Evolutionary conservation across 2,113 vertebrate genomes (phyloP).

Genomic region (Otis tarda): DNA sequence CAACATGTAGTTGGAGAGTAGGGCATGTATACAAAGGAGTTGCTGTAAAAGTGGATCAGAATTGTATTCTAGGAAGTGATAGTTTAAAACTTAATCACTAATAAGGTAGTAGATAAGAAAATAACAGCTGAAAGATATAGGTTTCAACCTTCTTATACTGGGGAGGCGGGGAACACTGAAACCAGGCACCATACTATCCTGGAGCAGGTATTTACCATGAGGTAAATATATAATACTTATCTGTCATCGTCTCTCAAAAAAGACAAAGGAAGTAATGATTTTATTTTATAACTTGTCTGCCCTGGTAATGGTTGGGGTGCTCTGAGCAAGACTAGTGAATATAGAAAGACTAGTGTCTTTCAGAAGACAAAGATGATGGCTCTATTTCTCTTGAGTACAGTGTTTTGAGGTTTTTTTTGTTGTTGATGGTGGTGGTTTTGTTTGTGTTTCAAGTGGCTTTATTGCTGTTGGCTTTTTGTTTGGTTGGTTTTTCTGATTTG

Average conservation of each 20-base stretch:
- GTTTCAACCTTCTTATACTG: not conserved
- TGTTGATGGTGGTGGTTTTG: too few species aligned
- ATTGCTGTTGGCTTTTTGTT: too few species aligned
- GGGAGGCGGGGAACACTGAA: not conserved
- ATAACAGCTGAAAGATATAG: not conserved
- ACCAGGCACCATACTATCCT: not conserved
- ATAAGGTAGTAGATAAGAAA: not conserved
- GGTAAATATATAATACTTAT: not conserved
- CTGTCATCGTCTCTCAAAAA: not conserved
- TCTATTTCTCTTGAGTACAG: not conserved
- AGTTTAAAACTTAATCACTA: not conserved
- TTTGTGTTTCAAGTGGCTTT: too few species aligned
- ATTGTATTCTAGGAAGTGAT: not conserved
- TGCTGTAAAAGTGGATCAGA: not conserved
- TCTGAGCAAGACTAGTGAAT: not conserved
- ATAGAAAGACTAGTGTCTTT: not conserved
- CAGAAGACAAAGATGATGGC: not conserved
- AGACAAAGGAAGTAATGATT: not conserved
- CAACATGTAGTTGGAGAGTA: not conserved
- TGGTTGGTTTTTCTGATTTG: too few species aligned
- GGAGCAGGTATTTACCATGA: not conserved
- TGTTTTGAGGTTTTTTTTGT: too few species aligned
- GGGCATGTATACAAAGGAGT: not conserved
- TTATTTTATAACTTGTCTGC: not conserved
- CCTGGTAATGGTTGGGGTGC: not conserved